Evolutionary conservation across 92 coral and sea anemone genomes (phyloP).

Genomic region (Porites divaricata): DNA sequence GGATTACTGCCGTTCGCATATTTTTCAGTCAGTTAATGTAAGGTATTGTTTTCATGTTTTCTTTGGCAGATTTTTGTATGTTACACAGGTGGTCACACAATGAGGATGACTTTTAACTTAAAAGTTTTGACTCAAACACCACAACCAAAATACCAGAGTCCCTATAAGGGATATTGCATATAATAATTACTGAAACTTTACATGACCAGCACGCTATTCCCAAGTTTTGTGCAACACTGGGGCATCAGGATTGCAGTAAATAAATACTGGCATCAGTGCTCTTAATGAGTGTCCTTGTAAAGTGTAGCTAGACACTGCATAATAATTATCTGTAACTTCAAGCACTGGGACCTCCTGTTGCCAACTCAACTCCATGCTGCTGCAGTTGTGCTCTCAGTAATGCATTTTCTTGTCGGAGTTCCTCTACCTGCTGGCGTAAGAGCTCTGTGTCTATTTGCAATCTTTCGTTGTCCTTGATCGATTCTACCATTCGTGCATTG

Average conservation of each 20-base stretch:
- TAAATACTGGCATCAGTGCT: no score
- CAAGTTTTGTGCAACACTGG: neutral
- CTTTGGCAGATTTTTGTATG: no score
- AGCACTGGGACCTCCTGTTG: conserved; percentile 1
- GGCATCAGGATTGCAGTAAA: no score
- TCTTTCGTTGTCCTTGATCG: conserved; percentile 92
- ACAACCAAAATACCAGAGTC: neutral
- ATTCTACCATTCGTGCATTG: conserved; percentile 92
- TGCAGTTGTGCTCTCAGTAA: conserved; percentile 92
- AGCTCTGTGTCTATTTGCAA: conserved; percentile 81
- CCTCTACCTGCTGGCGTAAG: conserved; percentile 95
- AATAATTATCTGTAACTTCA: neutral
- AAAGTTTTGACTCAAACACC: neutral
- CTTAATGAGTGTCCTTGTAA: neutral
- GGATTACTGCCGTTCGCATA: neutral
- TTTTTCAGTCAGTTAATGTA: no score
- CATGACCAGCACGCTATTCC: neutral
- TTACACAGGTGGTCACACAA: neutral
- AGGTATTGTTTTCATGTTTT: no score
- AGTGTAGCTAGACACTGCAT: neutral
- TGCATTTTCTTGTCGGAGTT: conserved; percentile 90
- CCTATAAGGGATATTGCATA: neutral
- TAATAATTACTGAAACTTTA: neutral
- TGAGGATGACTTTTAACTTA: neutral
- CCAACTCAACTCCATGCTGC: conserved; percentile 93